phyloP scores from a whole-genome alignment of 1,140 invertebrate species.

The Hyphantria cunea region DNA sequence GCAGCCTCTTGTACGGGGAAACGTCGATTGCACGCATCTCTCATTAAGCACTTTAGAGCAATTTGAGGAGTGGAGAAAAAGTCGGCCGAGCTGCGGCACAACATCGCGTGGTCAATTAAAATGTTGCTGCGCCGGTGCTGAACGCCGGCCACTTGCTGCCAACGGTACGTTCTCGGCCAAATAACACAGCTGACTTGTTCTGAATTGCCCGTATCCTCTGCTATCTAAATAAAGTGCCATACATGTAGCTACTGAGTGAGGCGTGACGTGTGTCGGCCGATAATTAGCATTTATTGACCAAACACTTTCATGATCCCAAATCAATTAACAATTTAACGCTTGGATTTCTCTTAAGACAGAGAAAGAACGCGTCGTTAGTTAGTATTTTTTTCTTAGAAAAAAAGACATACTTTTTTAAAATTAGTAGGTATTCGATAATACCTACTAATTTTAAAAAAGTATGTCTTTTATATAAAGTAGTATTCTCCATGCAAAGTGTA shows the following conservation, averaged over 20 bases:
- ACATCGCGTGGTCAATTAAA: constrained; percentile 81
- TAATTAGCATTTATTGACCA: constrained; percentile 14
- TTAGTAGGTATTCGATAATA: too few relatives aligned
- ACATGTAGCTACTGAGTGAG: neutral
- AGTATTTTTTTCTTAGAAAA: neutral
- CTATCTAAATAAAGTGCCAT: constrained; percentile 30
- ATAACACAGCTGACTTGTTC: constrained; percentile 51
- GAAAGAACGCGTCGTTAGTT: too few relatives aligned
- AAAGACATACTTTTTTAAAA: too few relatives aligned
- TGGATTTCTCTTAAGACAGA: too few relatives aligned
- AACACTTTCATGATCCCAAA: neutral
- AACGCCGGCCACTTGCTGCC: constrained; percentile 43
- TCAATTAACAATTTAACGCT: too few relatives aligned
- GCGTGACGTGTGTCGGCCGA: neutral
- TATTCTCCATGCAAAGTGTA: too few relatives aligned
- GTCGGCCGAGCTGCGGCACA: constrained; percentile 63
- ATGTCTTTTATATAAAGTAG: too few relatives aligned
- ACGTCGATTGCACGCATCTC: constrained; percentile 79
- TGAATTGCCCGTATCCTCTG: constrained; percentile 70
- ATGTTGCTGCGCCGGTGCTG: constrained; percentile 58
- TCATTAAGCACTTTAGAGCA: constrained; percentile 81
- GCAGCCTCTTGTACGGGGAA: constrained; percentile 74
- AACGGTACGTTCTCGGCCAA: constrained; percentile 66
- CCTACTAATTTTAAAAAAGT: too few relatives aligned
- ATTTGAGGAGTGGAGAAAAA: constrained; percentile 78